These are phyloP conservation scores for Frankliniella intonsa DNA, from an alignment of 2,888 invertebrate genomes.

Conservation along the genomic window DNA sequence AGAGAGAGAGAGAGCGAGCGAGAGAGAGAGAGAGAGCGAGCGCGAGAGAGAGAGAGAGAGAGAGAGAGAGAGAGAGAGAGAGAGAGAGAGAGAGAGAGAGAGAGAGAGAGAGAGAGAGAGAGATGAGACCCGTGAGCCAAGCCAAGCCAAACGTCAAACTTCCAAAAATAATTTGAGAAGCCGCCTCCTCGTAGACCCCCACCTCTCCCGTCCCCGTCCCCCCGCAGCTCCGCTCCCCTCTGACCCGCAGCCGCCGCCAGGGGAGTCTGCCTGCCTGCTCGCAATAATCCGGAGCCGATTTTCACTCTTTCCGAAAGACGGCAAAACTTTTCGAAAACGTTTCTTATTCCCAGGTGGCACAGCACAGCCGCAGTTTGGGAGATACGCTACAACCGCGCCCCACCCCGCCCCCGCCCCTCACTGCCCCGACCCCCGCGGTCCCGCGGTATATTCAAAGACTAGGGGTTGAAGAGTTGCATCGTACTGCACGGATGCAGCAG, in stretches of 20 bases:
- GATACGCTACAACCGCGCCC: neutral
- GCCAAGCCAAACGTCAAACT: conserved; percentile 26
- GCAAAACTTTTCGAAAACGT: no score
- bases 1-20: neutral
- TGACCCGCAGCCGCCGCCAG: conserved; percentile 1
- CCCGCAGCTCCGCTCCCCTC: neutral
- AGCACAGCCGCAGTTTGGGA: no score
- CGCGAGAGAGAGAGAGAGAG: neutral
- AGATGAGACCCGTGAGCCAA: conserved; percentile 12
- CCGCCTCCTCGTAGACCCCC: neutral
- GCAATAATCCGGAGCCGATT: neutral
- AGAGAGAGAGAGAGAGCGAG: neutral
- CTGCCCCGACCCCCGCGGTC: neutral
- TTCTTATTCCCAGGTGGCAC: no score
- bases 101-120: neutral
- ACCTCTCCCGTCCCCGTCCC: neutral
- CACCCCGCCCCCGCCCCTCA: neutral
- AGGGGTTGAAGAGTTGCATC: neutral
- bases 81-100: neutral
- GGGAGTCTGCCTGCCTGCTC: neutral
- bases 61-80: neutral
- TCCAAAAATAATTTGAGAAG: conserved; percentile 25
- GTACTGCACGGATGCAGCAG: neutral
- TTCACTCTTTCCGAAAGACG: no score
- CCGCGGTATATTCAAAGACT: no score